These are phyloP conservation scores for Chalcosyrphus nemorum DNA, from an alignment of 2,888 invertebrate genomes.

Conservation along the genomic window DNA sequence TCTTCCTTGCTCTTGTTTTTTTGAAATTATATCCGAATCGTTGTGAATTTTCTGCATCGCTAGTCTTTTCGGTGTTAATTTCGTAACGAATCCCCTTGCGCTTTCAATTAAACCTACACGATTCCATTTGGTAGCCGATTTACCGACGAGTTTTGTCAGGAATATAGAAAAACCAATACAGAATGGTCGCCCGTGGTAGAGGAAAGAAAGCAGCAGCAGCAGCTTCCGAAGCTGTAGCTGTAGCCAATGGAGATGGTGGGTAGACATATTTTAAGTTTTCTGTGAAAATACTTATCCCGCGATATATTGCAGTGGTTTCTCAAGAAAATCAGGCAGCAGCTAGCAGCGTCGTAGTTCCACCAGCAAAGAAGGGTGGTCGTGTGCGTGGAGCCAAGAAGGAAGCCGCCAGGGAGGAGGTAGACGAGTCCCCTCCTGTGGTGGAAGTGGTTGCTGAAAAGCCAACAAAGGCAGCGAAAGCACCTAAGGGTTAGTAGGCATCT, in stretches of 20 bases:
- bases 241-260: slow-evolving; percentile 60
- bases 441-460: slow-evolving; percentile 44
- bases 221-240: slow-evolving; percentile 44
- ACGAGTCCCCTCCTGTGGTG: slow-evolving; percentile 28
- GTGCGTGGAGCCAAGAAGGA: slow-evolving; percentile 42
- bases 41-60: neutral
- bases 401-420: slow-evolving; percentile 31
- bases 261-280: neutral
- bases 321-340: slow-evolving; percentile 8
- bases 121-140: neutral
- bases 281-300: neutral
- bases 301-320: neutral
- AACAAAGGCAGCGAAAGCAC: slow-evolving; percentile 31
- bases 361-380: slow-evolving; percentile 45
- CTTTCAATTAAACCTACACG: neutral
- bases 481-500: slow-evolving; percentile 23
- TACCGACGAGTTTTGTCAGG: neutral
- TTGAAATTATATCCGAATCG: slow-evolving; percentile 16
- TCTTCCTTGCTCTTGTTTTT: slow-evolving; percentile 51
- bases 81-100: neutral
- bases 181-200: slow-evolving; percentile 60
- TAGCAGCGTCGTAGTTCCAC: neutral
- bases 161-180: slow-evolving; percentile 25
- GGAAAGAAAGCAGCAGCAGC: slow-evolving; percentile 60
- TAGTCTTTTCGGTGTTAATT: neutral